These are phyloP conservation scores for Drosophila novamexicana DNA, from an alignment of 1,140 invertebrate genomes.

Conservation along the genomic window DNA sequence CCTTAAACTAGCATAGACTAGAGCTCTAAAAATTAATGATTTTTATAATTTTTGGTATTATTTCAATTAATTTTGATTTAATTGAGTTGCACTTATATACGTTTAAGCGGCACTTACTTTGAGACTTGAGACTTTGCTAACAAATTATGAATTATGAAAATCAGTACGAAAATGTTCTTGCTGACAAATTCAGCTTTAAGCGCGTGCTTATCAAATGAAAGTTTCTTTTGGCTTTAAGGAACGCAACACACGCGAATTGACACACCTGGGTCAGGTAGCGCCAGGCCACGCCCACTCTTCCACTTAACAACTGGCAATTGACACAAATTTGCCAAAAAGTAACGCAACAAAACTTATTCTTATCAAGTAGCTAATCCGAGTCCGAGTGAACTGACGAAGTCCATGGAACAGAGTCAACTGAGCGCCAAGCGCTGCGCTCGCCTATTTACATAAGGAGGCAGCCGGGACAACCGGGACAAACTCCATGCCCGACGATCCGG, in stretches of 20 bases:
- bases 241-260: conserved; percentile 7
- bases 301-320: conserved; percentile 56
- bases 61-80: too few species aligned
- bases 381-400: conserved; percentile 47
- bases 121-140: conserved; percentile 16
- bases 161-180: conserved; percentile 51
- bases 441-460: conserved; percentile 43
- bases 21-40: too few species aligned
- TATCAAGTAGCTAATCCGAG: neutral
- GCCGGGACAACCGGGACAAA: conserved; percentile 21
- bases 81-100: too few species aligned
- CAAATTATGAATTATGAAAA: conserved; percentile 11
- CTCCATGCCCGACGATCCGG: conserved; percentile 40
- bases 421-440: conserved; percentile 40
- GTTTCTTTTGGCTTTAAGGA: neutral
- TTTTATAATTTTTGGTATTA: too few species aligned
- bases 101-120: conserved; percentile 40
- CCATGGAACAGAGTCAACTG: conserved; percentile 62
- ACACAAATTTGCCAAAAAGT: conserved; percentile 72
- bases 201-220: conserved; percentile 70
- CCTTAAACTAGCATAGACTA: too few species aligned
- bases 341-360: conserved; percentile 62
- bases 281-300: conserved; percentile 22
- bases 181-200: conserved; percentile 77
- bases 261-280: neutral